These are phyloP conservation scores for Chroicocephalus ridibundus DNA, from an alignment of 2,113 vertebrate species.

Conservation along the genomic window DNA sequence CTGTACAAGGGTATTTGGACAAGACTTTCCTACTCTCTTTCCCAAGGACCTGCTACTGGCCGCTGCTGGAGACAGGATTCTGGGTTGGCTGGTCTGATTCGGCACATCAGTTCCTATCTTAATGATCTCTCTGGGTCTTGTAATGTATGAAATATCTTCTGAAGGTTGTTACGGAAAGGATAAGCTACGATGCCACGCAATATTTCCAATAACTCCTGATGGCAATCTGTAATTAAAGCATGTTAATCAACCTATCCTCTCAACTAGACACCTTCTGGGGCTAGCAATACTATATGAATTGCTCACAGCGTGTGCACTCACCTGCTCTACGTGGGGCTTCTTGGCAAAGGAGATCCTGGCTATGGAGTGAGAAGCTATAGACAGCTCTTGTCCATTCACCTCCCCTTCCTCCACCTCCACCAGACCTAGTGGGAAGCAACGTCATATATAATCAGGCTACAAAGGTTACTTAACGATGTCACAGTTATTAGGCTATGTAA, in stretches of 20 bases:
- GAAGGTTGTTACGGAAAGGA: not conserved
- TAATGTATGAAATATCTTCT: not conserved
- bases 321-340: conserved; percentile 90
- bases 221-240: not conserved
- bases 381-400: conserved; percentile 79
- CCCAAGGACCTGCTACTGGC: not conserved
- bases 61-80: not conserved
- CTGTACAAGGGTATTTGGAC: not conserved
- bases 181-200: not conserved
- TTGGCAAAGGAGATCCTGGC: conserved; percentile 91
- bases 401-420: conserved; percentile 97
- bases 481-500: not conserved
- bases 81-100: not conserved
- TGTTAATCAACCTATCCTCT: not conserved
- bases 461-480: not conserved
- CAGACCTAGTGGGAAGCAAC: conserved; percentile 77
- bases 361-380: conserved; percentile 83
- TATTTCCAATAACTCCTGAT: not conserved
- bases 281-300: not conserved
- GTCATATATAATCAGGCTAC: not conserved
- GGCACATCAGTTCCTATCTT: not conserved
- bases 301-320: conserved; percentile 44
- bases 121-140: not conserved
- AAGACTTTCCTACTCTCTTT: not conserved
- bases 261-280: not conserved